Evolutionary conservation across 2,797 vertebrate species (phyloP).

Genomic region (Trachops cirrhosus): DNA sequence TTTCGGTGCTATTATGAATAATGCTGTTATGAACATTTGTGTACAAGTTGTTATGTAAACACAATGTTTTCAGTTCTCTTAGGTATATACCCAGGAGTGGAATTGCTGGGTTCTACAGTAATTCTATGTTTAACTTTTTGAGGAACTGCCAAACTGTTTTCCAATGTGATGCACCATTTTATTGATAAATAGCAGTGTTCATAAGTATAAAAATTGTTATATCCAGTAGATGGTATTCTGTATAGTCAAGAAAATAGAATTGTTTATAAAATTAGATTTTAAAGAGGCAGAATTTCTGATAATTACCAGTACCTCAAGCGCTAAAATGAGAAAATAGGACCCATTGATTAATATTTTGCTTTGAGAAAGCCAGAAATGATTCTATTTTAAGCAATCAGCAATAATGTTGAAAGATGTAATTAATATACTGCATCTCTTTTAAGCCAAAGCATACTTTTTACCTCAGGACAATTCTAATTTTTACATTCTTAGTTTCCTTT

Average conservation of each 20-base stretch:
- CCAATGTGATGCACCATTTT: background rate
- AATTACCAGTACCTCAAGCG: constrained; percentile 36
- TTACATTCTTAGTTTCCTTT: constrained; percentile 49
- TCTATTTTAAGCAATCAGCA: constrained; percentile 48
- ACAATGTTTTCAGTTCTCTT: background rate
- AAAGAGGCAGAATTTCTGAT: constrained; percentile 38
- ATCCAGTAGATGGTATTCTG: constrained; percentile 4
- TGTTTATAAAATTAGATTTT: constrained; percentile 58
- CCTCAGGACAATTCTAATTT: constrained; percentile 37
- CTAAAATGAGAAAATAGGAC: constrained; percentile 21
- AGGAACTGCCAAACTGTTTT: constrained; percentile 8
- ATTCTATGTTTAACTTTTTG: constrained; percentile 17
- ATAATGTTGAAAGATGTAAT: constrained; percentile 33
- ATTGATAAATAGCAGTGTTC: constrained; percentile 26
- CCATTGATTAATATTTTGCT: constrained; percentile 32
- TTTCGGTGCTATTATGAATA: background rate
- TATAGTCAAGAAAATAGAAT: constrained; percentile 20
- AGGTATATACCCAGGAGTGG: background rate
- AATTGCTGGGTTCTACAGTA: background rate
- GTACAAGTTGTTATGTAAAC: background rate
- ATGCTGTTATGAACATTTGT: background rate
- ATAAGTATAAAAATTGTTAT: constrained; percentile 47
- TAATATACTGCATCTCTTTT: constrained; percentile 46
- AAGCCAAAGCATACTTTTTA: constrained; percentile 44
- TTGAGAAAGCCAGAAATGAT: constrained; percentile 53